phyloP scores from a whole-genome alignment of 2,888 invertebrate genomes.

The Polymixis lichenea region DNA sequence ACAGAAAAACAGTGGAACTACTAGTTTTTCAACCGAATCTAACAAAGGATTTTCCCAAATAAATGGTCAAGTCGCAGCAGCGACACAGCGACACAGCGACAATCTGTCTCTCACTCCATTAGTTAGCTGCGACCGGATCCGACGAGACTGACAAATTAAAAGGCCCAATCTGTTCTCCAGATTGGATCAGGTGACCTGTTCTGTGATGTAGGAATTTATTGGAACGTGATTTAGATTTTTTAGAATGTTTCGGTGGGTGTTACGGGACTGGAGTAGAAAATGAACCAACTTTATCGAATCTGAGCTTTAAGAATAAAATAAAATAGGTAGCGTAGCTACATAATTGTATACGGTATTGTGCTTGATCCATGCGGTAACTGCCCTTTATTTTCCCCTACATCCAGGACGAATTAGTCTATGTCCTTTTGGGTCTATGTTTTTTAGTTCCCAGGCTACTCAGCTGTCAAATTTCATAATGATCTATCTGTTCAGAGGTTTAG shows the following conservation, averaged over 20 bases:
- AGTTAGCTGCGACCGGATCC: slow-evolving; percentile 55
- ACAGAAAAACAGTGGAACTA: slow-evolving; percentile 32
- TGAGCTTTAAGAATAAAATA: neutral
- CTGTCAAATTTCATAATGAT: neutral
- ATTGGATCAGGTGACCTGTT: slow-evolving; percentile 58
- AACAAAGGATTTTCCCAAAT: slow-evolving; percentile 54
- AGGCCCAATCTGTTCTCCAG: slow-evolving; percentile 65
- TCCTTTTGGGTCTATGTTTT: neutral
- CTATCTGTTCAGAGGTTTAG: too few relatives aligned
- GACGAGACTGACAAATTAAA: slow-evolving; percentile 70
- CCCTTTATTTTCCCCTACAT: neutral
- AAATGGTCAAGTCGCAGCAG: slow-evolving; percentile 53
- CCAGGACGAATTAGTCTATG: neutral
- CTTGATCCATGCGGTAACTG: neutral
- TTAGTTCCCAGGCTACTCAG: neutral
- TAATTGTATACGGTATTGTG: too few relatives aligned
- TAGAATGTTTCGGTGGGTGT: neutral
- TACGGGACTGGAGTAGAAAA: neutral
- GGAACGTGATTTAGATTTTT: slow-evolving; percentile 40
- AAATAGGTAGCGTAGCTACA: neutral
- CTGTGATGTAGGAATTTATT: slow-evolving; percentile 46
- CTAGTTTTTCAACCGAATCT: slow-evolving; percentile 37
- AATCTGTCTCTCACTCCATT: slow-evolving; percentile 69
- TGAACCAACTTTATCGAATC: neutral
- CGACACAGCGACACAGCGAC: slow-evolving; percentile 48